These are phyloP conservation scores for Struthio camelus DNA, from an alignment of 2,113 vertebrate species.

Conservation along the genomic window DNA sequence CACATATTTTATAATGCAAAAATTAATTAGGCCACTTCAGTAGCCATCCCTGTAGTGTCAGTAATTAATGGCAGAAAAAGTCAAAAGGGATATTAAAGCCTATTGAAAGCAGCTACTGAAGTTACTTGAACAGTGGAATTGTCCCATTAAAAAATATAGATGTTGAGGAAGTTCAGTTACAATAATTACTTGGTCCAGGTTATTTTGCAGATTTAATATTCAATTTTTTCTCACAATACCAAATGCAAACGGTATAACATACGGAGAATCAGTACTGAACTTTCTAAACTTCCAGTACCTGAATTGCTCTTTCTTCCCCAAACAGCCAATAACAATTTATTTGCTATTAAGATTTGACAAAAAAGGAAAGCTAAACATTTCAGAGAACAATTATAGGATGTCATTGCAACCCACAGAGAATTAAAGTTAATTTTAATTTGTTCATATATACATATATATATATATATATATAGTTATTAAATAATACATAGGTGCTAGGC, in stretches of 20 bases:
- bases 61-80: background rate
- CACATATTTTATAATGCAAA: background rate
- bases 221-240: background rate
- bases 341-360: background rate
- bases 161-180: background rate
- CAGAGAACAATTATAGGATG: background rate
- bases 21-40: background rate
- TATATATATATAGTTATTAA: background rate
- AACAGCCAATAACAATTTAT: background rate
- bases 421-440: background rate
- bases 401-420: background rate
- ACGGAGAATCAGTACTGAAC: background rate
- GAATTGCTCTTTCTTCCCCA: background rate
- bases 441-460: no score
- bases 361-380: background rate
- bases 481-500: background rate
- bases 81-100: background rate
- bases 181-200: background rate
- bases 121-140: background rate
- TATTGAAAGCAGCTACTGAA: background rate
- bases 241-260: background rate
- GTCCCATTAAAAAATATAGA: background rate
- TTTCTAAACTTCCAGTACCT: background rate
- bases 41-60: background rate
- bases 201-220: background rate